Conservation (phyloP, 2,113 vertebrate species). For the Macquaria australasica region DNA sequence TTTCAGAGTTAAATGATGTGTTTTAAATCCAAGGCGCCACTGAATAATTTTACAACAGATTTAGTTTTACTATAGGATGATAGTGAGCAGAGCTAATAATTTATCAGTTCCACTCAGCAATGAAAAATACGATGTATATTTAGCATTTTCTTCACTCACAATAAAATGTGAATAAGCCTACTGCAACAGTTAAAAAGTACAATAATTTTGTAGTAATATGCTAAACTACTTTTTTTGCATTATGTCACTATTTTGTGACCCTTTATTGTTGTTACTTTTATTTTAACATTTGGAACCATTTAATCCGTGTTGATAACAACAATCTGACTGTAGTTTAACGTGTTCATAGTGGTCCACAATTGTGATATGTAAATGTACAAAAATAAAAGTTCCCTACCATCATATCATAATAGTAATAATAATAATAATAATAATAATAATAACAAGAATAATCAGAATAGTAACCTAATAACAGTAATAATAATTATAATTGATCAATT, state of each 20-base stretch:
- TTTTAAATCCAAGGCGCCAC: not conserved
- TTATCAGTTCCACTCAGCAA: not conserved
- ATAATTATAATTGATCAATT: no score
- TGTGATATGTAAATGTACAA: not conserved
- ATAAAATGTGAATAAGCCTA: not conserved
- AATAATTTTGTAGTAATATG: not conserved
- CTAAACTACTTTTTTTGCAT: not conserved
- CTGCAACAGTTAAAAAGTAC: not conserved
- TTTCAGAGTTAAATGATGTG: not conserved
- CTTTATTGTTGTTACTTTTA: not conserved
- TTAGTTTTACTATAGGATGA: not conserved
- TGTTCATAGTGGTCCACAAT: not conserved
- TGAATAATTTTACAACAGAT: not conserved
- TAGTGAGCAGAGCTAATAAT: not conserved
- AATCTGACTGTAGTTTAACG: not conserved
- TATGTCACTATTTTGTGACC: no score
- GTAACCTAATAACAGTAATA: not conserved
- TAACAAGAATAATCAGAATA: not conserved
- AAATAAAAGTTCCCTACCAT: not conserved
- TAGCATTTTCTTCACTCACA: not conserved
- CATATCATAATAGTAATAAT: not conserved
- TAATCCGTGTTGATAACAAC: not conserved
- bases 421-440: not conserved
- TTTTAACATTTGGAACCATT: not conserved
- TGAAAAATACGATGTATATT: not conserved